Conservation (phyloP, 2,113 vertebrate species). For the Ceyx melanurus region DNA sequence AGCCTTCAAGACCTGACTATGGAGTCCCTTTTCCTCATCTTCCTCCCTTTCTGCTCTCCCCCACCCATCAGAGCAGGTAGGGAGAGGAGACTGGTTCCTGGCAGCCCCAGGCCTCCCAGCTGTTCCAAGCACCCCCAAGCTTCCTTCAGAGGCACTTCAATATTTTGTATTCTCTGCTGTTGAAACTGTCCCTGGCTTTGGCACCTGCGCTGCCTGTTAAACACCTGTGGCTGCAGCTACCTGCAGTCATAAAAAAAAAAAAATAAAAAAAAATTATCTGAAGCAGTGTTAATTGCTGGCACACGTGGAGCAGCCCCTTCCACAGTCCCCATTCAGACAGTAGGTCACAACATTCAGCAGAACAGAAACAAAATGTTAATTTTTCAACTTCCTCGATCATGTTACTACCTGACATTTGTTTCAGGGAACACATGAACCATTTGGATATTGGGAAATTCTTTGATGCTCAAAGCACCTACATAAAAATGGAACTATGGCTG, state of each 20-base stretch:
- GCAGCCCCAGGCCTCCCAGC: not conserved
- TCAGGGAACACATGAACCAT: not conserved
- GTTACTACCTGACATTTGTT: not conserved
- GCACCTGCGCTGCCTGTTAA: not conserved
- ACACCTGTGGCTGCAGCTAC: not conserved
- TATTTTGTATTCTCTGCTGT: not conserved
- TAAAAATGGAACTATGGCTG: not conserved
- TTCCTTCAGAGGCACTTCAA: not conserved
- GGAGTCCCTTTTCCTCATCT: not conserved
- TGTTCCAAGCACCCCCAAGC: not conserved
- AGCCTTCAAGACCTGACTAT: not conserved
- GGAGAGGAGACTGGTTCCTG: accelerated
- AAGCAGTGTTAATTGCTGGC: not conserved
- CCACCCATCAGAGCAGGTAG: accelerated
- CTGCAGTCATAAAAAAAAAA: not conserved
- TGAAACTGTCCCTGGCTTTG: not conserved
- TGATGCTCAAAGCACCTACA: not conserved
- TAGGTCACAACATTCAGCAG: not conserved
- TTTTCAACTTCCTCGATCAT: not conserved
- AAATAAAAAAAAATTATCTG: not conserved
- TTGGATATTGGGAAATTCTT: not conserved
- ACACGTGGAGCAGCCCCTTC: not conserved
- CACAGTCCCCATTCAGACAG: not conserved
- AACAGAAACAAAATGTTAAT: not conserved
- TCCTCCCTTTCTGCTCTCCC: not conserved